These are phyloP conservation scores for Gambusia yucatana DNA, from an alignment of 2,797 vertebrate genomes.

Conservation along the genomic window DNA sequence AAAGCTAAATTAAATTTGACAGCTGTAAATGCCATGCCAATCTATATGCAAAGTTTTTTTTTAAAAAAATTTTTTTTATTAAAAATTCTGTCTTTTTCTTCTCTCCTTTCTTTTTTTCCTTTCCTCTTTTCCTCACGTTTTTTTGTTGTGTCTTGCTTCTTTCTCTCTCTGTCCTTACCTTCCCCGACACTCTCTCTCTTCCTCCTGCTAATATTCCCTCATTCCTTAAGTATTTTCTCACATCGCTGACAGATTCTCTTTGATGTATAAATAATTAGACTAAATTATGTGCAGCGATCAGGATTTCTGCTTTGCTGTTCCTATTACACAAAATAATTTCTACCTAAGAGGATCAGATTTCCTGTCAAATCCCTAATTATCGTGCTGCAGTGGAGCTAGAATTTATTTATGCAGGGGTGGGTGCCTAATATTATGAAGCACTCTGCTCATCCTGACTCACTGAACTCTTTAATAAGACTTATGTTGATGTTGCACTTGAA, in stretches of 20 bases:
- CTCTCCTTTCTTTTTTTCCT: slow-evolving; percentile 76
- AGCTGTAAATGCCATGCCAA: slow-evolving; percentile 96
- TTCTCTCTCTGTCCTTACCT: slow-evolving; percentile 13
- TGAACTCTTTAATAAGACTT: slow-evolving; percentile 95
- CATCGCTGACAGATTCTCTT: slow-evolving; percentile 90
- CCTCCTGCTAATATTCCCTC: slow-evolving; percentile 83
- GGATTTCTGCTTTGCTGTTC: slow-evolving; percentile 86
- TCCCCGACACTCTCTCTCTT: slow-evolving; percentile 19
- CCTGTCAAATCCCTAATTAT: slow-evolving; percentile 99
- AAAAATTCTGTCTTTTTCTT: slow-evolving; percentile 88
- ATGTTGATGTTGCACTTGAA: slow-evolving; percentile 92
- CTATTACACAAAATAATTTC: slow-evolving; percentile 98
- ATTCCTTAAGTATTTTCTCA: slow-evolving; percentile 90
- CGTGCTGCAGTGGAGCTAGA: slow-evolving; percentile 89
- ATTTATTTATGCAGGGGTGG: slow-evolving; percentile 94
- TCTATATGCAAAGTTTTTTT: slow-evolving; percentile 95
- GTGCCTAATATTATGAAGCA: slow-evolving; percentile 87
- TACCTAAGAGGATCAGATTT: slow-evolving; percentile 99
- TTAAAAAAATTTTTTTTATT: slow-evolving; percentile 84
- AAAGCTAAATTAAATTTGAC: slow-evolving; percentile 99
- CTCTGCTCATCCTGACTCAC: slow-evolving; percentile 74
- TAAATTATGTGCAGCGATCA: slow-evolving; percentile 92
- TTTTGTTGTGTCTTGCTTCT: slow-evolving; percentile 11
- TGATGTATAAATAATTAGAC: slow-evolving; percentile 99
- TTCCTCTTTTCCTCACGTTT: neutral